Conservation (phyloP, 2,888 invertebrate genomes). For the Tholera decimalis region DNA sequence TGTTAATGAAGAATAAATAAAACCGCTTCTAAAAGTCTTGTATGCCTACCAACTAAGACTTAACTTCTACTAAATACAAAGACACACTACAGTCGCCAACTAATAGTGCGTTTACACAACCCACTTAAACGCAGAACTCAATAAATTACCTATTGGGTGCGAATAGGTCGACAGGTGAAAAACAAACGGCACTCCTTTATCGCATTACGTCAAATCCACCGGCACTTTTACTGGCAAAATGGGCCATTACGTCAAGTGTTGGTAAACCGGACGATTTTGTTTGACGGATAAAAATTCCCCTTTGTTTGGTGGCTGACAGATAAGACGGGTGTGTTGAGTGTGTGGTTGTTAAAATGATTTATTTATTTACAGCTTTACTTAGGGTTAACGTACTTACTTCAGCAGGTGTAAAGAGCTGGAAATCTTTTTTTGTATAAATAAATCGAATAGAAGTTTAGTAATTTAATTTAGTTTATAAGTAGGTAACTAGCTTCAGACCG, state of each 20-base stretch:
- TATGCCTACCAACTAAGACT: neutral
- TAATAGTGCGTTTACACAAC: constrained; percentile 28
- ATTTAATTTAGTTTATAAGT: no score
- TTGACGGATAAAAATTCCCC: constrained; percentile 65
- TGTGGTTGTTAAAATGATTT: constrained; percentile 19
- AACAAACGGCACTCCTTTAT: constrained; percentile 69
- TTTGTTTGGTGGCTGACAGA: constrained; percentile 56
- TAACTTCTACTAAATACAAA: neutral
- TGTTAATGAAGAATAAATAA: no score
- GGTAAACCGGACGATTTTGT: constrained; percentile 66
- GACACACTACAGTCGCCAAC: constrained; percentile 3
- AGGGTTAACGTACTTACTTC: neutral
- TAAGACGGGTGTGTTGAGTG: constrained; percentile 33
- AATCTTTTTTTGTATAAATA: neutral
- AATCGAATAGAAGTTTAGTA: no score
- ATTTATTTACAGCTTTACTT: constrained; percentile 1
- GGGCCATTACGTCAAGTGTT: constrained; percentile 72
- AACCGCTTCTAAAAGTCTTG: neutral
- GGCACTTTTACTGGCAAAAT: constrained; percentile 73
- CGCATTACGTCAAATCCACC: constrained; percentile 76
- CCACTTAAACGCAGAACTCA: constrained; percentile 36
- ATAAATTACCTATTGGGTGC: constrained; percentile 55
- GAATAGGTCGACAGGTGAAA: constrained; percentile 59
- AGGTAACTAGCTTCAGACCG: no score
- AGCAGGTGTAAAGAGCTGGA: neutral